These are phyloP conservation scores for Drosophila lowei DNA, from an alignment of 1,140 invertebrate species.

Conservation along the genomic window DNA sequence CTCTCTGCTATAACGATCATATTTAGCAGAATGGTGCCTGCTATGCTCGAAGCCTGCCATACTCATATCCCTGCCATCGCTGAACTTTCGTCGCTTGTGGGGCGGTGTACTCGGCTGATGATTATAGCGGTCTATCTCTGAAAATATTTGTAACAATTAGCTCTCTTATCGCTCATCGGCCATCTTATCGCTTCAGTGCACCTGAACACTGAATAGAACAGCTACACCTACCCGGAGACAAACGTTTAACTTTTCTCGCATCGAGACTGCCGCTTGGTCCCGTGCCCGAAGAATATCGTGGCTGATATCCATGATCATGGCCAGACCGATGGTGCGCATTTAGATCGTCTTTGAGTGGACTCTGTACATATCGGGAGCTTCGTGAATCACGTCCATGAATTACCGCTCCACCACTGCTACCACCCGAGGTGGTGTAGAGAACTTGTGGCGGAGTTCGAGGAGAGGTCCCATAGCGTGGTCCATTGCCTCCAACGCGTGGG, in stretches of 20 bases:
- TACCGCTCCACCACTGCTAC: conserved; percentile 13
- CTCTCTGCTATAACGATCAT: conserved; percentile 74
- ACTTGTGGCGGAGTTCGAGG: conserved; percentile 77
- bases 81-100: conserved; percentile 77
- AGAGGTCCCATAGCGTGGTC: conserved; percentile 62
- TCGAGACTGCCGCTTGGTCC: conserved; percentile 39
- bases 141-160: background rate
- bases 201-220: background rate
- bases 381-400: conserved; percentile 51
- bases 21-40: conserved; percentile 68
- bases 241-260: conserved; percentile 55
- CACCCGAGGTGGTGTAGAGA: conserved; percentile 49
- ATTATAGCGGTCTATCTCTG: conserved; percentile 69
- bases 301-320: conserved; percentile 55
- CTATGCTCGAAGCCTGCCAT: conserved; percentile 55
- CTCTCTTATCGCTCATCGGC: too few species aligned
- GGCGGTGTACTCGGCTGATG: conserved; percentile 75
- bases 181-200: too few species aligned
- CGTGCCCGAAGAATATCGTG: conserved; percentile 58
- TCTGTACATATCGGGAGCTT: conserved; percentile 64
- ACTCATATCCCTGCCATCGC: conserved; percentile 55
- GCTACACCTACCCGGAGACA: conserved; percentile 68
- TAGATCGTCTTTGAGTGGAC: conserved; percentile 71
- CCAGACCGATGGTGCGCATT: conserved; percentile 56
- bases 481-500: conserved; percentile 46